Evolutionary conservation across 64 coral and sea anemone genomes (phyloP), one percentile per base, ranked within the genome.

Genomic region (Pachyseris speciosa): DNA sequence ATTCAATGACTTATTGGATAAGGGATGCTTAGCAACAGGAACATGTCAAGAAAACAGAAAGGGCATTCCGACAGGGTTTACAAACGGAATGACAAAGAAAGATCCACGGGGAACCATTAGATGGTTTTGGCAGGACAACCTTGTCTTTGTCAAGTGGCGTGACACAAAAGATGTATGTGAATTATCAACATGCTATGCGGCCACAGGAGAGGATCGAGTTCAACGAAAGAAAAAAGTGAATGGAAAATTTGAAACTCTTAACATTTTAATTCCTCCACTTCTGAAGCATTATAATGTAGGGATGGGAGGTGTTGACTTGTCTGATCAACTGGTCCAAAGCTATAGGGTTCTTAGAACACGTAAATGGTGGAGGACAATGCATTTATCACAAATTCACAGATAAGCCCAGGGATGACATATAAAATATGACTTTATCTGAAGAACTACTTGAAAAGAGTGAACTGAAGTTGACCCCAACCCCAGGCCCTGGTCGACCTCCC

Each of bases 281-380:
- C 86, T 93, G 11, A 86, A 78, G 34, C 44, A 75, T 85, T 92
- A 92, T 49, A 93, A 79, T 28, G 85, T 32, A 64, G 71, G 40
- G 53, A 93, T 93, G 91, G 91, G 83, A 68, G 91, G 60, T 0
- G 91, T 86, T 19, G 90, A 92, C 50, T 25, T 86, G 29, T 93
- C 83, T 33, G 91, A 93, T 40, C 83, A 86, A 65, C 91, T 93
- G 13, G 44, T 86, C 67, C 67, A 93, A 58, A 37, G 40, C 41
- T 87, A 93, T 52, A 26, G 74, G 33, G 69, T 86, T 17, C 41
- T 93, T 16, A 86, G 75, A 80, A 76, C 69, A 42, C 78, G 45
- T 44, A 93, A 93, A 55, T 87, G 84, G 84, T 94, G 84, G 91
- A 83, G 84, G 51, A 64, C 66, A 15, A 37, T 87, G 28, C 71